A percentile compares a stretch with the other conserved stretches of the same genome.
Evolutionary conservation across 2,797 vertebrate species (phyloP).

Genomic region (Monodelphis domestica): DNA sequence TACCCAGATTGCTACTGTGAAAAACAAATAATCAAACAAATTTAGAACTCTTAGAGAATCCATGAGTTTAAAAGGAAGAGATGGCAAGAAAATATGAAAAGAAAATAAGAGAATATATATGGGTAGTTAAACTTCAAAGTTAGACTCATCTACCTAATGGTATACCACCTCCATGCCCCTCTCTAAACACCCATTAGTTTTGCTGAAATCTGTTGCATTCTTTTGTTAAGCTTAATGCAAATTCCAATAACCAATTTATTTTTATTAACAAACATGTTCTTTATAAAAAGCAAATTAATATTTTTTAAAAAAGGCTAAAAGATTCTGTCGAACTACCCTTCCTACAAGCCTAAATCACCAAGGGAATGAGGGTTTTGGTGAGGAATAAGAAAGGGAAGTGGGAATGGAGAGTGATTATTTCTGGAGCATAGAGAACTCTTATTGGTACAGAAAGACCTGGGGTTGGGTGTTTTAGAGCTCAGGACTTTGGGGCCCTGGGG

Average conservation of each 20-base stretch:
- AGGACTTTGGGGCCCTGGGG: background rate
- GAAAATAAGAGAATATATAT: background rate
- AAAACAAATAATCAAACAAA: no score
- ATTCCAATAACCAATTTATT: background rate
- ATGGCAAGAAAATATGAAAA: background rate
- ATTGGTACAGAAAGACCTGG: background rate
- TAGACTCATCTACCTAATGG: background rate
- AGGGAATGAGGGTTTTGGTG: background rate
- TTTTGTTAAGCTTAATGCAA: background rate
- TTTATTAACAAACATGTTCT: background rate
- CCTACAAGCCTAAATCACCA: background rate
- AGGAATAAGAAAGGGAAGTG: background rate
- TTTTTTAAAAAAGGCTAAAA: constrained; percentile 19
- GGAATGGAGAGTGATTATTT: background rate
- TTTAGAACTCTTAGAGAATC: background rate
- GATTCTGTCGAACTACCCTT: background rate
- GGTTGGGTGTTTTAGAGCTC: background rate
- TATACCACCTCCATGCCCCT: background rate
- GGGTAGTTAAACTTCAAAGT: background rate
- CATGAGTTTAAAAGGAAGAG: background rate
- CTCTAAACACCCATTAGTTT: background rate
- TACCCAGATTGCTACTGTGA: constrained; percentile 11
- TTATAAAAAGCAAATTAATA: constrained; percentile 38
- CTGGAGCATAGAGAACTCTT: background rate
- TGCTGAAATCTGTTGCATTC: background rate